phyloP scores from a whole-genome alignment of 2,797 vertebrate species.

The Clarias platycephalus region DNA sequence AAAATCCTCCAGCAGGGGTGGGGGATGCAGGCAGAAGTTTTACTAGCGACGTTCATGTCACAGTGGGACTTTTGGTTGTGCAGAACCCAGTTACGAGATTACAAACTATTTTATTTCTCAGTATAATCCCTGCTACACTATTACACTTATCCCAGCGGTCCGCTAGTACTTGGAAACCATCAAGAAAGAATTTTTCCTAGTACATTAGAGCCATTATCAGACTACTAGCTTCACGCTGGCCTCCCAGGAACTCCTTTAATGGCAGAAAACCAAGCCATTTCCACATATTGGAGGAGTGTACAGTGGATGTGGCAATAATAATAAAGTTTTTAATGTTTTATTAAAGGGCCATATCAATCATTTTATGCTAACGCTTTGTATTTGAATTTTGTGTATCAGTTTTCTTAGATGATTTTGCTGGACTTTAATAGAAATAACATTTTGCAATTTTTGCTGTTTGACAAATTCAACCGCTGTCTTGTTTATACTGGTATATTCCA shows the following conservation, averaged over 20 bases:
- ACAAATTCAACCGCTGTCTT: neutral
- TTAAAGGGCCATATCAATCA: neutral
- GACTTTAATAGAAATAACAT: neutral
- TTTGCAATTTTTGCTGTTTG: neutral
- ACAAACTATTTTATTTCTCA: too few relatives aligned
- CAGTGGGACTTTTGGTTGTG: too few relatives aligned
- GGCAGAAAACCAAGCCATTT: too few relatives aligned
- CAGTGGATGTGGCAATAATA: neutral
- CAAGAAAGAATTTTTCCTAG: too few relatives aligned
- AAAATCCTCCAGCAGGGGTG: neutral
- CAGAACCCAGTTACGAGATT: too few relatives aligned
- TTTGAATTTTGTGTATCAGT: neutral
- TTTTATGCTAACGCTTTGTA: neutral
- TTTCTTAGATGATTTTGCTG: constrained; percentile 1
- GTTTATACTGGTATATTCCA: neutral
- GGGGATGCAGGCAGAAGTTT: neutral
- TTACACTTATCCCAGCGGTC: too few relatives aligned
- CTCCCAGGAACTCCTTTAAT: too few relatives aligned
- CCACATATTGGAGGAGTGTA: too few relatives aligned
- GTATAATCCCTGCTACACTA: too few relatives aligned
- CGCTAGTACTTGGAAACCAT: too few relatives aligned
- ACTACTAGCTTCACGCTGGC: too few relatives aligned
- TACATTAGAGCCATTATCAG: too few relatives aligned
- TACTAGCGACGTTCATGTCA: neutral
- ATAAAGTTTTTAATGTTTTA: neutral